Conservation (phyloP, 2,888 invertebrate species). For the Drosophila quinaria region DNA sequence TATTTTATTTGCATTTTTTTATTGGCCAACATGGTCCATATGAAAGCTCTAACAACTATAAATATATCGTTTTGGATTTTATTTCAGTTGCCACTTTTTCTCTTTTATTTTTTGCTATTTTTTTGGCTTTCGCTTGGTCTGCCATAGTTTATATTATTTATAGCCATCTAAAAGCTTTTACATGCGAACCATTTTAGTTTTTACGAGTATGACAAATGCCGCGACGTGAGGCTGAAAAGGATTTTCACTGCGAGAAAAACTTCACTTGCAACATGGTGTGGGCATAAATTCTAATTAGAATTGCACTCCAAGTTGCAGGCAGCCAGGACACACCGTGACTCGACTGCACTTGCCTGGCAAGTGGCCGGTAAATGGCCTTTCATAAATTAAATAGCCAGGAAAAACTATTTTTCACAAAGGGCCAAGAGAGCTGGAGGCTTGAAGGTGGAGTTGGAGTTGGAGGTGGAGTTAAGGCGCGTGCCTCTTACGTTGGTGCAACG, state of each 20-base stretch:
- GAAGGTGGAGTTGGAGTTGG: background rate
- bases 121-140: constrained; percentile 26
- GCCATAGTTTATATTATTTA: constrained; percentile 76
- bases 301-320: constrained; percentile 50
- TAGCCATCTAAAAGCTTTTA: constrained; percentile 78
- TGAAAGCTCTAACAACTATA: constrained; percentile 45
- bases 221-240: background rate
- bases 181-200: constrained; percentile 68
- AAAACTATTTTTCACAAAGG: constrained; percentile 67
- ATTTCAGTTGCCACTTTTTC: constrained; percentile 45
- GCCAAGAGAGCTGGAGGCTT: constrained; percentile 7
- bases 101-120: background rate
- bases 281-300: constrained; percentile 81
- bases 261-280: constrained; percentile 39
- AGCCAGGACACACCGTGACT: constrained; percentile 37
- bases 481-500: constrained; percentile 51
- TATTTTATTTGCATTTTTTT: constrained; percentile 57
- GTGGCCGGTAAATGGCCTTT: constrained; percentile 55
- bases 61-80: constrained; percentile 69
- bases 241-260: background rate
- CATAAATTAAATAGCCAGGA: constrained; percentile 60
- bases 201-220: constrained; percentile 63
- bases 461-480: constrained; percentile 34
- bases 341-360: constrained; percentile 26
- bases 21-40: constrained; percentile 37